Conservation (phyloP, 64 coral and sea anemone species). For the Cladopsammia gracilis region DNA sequence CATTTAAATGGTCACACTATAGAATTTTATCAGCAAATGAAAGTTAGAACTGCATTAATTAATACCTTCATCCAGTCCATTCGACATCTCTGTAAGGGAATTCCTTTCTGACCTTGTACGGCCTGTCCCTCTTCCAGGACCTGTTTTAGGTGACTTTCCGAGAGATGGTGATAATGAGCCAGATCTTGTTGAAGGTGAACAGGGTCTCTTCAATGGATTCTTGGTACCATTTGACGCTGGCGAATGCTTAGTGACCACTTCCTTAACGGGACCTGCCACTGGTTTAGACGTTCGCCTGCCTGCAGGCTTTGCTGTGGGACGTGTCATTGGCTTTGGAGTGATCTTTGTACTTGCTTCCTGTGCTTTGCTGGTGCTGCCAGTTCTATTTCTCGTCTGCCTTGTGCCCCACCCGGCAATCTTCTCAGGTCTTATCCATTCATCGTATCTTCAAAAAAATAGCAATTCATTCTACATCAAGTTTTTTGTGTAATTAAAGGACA, state of each 20-base stretch:
- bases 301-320: constrained; percentile 37
- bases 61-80: constrained; percentile 75
- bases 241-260: constrained; percentile 11
- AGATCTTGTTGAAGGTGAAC: constrained; percentile 72
- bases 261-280: constrained; percentile 18
- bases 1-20: background rate
- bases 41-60: background rate
- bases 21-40: background rate
- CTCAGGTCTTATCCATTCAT: constrained; percentile 96
- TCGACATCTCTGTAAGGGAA: constrained; percentile 40
- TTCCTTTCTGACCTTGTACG: constrained; percentile 77
- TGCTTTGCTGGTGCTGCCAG: constrained; percentile 33
- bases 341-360: constrained; percentile 56
- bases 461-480: too few species aligned
- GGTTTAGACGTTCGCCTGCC: constrained; percentile 1
- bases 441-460: constrained; percentile 60
- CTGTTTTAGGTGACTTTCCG: constrained; percentile 66
- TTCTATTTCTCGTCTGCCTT: constrained; percentile 73
- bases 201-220: constrained; percentile 62
- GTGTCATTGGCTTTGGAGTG: constrained; percentile 77
- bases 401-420: constrained; percentile 82
- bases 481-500: too few species aligned
- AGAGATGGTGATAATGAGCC: constrained; percentile 30
- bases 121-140: constrained; percentile 51
- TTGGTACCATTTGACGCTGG: constrained; percentile 47